A percentile compares a stretch with the other conserved stretches of the same genome.
These are phyloP conservation scores for Hippoglossus stenolepis DNA, from an alignment of 2,113 vertebrate genomes.

Conservation along the genomic window DNA sequence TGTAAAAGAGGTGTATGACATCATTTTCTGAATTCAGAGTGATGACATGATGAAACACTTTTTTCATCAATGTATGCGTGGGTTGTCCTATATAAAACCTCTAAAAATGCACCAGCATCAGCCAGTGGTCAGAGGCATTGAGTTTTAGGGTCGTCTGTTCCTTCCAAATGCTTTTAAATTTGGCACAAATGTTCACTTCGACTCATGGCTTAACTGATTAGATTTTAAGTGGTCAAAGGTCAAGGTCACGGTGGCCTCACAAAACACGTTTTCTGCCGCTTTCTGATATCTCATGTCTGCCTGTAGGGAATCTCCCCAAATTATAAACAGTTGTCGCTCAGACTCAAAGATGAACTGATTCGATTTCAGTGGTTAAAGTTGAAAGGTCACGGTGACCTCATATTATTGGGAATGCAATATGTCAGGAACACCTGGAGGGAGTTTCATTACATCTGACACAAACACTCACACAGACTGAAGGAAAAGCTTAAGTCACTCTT, in stretches of 20 bases:
- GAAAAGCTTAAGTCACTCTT: background rate
- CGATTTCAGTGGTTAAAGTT: background rate
- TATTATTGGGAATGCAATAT: background rate
- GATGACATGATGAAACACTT: background rate
- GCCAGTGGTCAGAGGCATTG: no score
- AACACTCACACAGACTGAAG: background rate
- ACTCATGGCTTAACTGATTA: background rate
- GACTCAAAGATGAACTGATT: background rate
- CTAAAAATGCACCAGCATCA: no score
- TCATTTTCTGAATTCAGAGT: background rate
- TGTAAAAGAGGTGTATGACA: background rate
- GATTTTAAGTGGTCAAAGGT: background rate
- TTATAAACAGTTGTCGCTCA: background rate
- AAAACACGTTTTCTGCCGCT: background rate
- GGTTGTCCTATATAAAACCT: no score
- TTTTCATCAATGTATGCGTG: no score
- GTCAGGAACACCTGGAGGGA: background rate
- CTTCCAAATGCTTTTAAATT: background rate
- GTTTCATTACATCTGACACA: background rate
- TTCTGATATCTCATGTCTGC: background rate
- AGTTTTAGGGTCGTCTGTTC: background rate
- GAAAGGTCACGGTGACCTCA: background rate
- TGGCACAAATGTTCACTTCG: background rate
- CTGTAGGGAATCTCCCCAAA: background rate
- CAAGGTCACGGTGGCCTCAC: background rate